These are phyloP conservation scores for Corythornis vintsioides DNA, from an alignment of 2,113 vertebrate species.

Conservation along the genomic window DNA sequence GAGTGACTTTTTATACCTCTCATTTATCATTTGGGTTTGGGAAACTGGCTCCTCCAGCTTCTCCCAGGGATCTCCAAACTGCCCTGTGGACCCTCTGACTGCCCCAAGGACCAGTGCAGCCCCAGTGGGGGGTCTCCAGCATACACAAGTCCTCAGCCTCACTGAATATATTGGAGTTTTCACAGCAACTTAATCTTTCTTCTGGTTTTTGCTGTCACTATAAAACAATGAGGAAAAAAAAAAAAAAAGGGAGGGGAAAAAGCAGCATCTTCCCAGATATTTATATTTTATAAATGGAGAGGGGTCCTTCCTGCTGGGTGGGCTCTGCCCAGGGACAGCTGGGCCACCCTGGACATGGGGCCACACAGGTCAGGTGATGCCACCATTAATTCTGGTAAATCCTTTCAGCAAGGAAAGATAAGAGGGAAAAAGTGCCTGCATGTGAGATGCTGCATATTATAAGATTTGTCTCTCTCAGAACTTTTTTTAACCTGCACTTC, in stretches of 20 bases:
- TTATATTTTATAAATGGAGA: background rate
- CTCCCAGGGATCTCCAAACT: background rate
- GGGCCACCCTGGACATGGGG: background rate
- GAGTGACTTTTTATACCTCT: background rate
- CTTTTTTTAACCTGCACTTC: background rate
- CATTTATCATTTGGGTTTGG: background rate
- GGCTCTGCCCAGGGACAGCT: background rate
- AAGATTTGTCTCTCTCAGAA: background rate
- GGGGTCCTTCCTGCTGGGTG: background rate
- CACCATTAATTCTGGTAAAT: background rate
- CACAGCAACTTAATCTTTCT: background rate
- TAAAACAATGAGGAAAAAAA: background rate
- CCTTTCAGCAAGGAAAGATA: background rate
- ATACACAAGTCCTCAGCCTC: background rate
- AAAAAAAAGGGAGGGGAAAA: background rate
- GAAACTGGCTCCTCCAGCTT: background rate
- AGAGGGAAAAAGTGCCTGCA: background rate
- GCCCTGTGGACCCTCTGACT: background rate
- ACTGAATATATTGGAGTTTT: background rate
- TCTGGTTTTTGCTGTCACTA: background rate
- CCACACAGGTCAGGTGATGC: background rate
- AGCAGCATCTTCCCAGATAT: background rate
- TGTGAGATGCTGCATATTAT: background rate
- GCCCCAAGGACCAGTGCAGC: background rate
- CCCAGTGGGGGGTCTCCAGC: background rate